Percentiles rank a stretch among this genome's conserved stretches.
Evolutionary conservation across 2,113 vertebrate species (phyloP).

Genomic region (Gavialis gangeticus): DNA sequence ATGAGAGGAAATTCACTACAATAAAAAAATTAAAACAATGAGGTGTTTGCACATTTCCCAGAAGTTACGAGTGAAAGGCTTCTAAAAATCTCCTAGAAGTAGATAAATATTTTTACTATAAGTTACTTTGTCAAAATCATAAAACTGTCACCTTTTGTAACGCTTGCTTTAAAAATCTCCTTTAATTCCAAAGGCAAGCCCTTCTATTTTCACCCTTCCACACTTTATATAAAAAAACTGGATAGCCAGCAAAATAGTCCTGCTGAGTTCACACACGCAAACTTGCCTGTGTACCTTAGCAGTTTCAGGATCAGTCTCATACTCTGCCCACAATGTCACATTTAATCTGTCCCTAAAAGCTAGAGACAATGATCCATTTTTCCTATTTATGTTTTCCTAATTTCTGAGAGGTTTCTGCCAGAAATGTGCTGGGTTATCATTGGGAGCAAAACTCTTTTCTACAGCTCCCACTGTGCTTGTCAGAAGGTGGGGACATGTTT

Average conservation of each 20-base stretch:
- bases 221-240: not conserved
- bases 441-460: not conserved
- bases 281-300: not conserved
- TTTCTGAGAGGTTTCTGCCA: not conserved
- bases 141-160: not conserved
- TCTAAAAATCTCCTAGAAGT: not conserved
- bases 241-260: not conserved
- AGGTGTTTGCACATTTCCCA: not conserved
- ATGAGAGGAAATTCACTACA: not conserved
- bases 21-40: not conserved
- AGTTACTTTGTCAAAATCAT: not conserved
- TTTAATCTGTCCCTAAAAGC: not conserved
- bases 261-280: not conserved
- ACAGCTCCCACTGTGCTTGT: not conserved
- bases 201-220: not conserved
- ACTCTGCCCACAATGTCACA: not conserved
- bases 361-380: not conserved
- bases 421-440: not conserved
- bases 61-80: not conserved
- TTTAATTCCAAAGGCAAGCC: not conserved
- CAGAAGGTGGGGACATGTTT: not conserved
- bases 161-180: not conserved
- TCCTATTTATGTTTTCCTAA: not conserved
- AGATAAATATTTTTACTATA: not conserved
- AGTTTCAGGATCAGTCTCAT: not conserved